Conservation (phyloP, 2,113 vertebrate genomes). For the Amazona guildingii region DNA sequence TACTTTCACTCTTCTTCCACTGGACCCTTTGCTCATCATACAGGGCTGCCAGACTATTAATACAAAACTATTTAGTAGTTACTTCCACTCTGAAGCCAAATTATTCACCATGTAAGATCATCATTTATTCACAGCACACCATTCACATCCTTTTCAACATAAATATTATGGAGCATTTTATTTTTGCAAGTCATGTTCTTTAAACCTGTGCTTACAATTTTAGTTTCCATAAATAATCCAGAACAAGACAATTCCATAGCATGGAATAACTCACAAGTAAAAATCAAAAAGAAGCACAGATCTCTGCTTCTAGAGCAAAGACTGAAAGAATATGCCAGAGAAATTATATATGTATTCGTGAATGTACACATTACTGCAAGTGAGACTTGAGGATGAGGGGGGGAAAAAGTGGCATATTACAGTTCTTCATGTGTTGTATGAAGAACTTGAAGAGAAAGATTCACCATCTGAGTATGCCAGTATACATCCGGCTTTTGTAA, state of each 20-base stretch:
- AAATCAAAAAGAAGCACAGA: neutral
- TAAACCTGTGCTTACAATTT: neutral
- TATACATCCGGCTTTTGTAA: neutral
- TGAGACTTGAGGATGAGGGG: neutral
- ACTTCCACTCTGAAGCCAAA: neutral
- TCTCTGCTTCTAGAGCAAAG: neutral
- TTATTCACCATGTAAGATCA: neutral
- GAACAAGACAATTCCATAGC: neutral
- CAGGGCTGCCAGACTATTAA: neutral
- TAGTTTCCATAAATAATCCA: neutral
- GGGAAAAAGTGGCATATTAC: too few relatives aligned
- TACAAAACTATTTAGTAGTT: neutral
- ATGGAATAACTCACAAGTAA: neutral
- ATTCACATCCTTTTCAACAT: neutral
- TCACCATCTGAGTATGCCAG: neutral
- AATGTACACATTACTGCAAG: neutral
- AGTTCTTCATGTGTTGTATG: neutral
- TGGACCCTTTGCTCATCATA: neutral
- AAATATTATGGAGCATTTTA: neutral
- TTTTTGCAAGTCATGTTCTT: neutral
- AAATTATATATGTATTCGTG: neutral
- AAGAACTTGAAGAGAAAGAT: neutral
- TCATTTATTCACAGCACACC: neutral
- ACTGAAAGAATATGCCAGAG: neutral
- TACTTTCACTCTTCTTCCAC: neutral